Evolutionary conservation across 2,113 vertebrate genomes (phyloP).

Genomic region (Thunnus maccoyii): DNA sequence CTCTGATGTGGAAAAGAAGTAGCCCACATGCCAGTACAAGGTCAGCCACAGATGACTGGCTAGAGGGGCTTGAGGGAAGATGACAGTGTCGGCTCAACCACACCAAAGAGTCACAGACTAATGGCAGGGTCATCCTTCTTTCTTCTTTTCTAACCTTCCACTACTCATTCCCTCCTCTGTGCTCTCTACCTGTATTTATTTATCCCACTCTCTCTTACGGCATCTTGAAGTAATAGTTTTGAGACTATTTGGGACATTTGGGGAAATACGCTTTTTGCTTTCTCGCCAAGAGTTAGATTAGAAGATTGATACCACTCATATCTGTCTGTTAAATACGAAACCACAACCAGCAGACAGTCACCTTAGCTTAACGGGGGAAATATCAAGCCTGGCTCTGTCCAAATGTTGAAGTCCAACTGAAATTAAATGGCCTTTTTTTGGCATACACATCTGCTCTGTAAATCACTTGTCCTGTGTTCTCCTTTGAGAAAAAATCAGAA

Average conservation of each 20-base stretch:
- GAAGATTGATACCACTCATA: too few species aligned
- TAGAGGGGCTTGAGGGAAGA: constrained; percentile 66
- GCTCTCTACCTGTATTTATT: neutral
- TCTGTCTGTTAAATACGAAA: neutral
- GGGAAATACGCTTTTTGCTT: neutral
- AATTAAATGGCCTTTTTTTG: too few species aligned
- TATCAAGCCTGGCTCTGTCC: neutral
- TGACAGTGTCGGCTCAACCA: constrained; percentile 48
- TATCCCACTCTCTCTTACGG: neutral
- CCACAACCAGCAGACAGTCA: neutral
- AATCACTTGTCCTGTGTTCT: too few species aligned
- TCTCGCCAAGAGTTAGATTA: neutral
- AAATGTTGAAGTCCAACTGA: neutral
- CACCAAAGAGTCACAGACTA: constrained; percentile 60
- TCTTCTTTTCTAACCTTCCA: constrained; percentile 16
- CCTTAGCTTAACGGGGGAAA: neutral
- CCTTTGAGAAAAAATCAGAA: too few species aligned
- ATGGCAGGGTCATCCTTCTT: constrained; percentile 57
- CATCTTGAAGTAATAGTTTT: neutral
- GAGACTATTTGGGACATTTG: neutral
- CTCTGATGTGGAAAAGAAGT: constrained; percentile 65
- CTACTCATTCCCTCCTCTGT: constrained; percentile 16
- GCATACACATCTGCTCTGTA: too few species aligned
- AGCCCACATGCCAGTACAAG: constrained; percentile 60
- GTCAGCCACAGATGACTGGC: constrained; percentile 70